Evolutionary conservation across 1,140 invertebrate species (phyloP), one percentile per base, ranked within the genome.

Genomic region (Olivierus martensii): DNA sequence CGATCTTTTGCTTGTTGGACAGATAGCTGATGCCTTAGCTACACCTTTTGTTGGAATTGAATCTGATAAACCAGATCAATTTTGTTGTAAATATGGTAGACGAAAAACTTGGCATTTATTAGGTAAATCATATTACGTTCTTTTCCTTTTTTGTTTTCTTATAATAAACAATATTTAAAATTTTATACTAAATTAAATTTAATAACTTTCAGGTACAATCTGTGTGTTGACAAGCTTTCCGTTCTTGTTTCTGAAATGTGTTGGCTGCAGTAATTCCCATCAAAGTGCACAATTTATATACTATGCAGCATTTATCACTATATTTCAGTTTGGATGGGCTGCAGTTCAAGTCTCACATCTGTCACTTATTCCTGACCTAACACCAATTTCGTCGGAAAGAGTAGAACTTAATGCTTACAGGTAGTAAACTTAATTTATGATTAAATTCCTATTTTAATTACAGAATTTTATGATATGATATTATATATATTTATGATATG

Each of bases 301-400:
- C 69, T 96, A 87, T 71, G 75, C 78, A 35, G 77, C 84, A 38
- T 95, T 96, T 70, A 85, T 96, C 41, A 71, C 86, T 43, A 81
- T 96, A 57, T 96, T 96, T 71, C 93, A 97, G 78, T 88, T 95
- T 70, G 92, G 92, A 18, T 96, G 93, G 92, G 91, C 91, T 3
- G 19, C 52, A 11, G 46, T 58, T 11, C 93, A 97, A 75, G 93
- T 96, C 61, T 89, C 89, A 19, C 92, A 97, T 71, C 73, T 97
- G 42, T 84, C 90, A 3, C 79, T 93, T 66, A 90, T 93, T 65
- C 84, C 87, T 9, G 77, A 80, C 47, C 73, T 90, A 44, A 61
- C 60, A 37, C 57, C 60, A 34, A 10, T 51, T 22, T 58, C 60
- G 9, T 76, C 83, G 59, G 81, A 90, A 62, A 74, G 89, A 55